Evolutionary conservation across 1,140 invertebrate species (phyloP), one percentile per base, ranked within the genome.

Genomic region (Lucilia sericata): DNA sequence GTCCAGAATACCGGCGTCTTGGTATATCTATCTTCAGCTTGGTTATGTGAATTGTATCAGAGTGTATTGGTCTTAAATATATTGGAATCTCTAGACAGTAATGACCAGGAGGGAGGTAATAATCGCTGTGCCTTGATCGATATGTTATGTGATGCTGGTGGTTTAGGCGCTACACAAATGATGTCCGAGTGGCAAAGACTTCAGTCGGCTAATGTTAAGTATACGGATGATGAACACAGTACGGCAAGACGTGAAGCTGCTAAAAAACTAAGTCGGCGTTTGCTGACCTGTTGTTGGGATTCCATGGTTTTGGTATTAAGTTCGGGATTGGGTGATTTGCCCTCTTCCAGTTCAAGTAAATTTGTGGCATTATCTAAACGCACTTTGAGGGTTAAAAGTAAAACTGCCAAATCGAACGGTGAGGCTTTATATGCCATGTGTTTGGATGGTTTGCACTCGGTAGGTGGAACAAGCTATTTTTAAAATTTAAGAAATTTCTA

Each of bases 211-310:
- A 94, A 92, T 91, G 90, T 93, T 3, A 95, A 96, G 85, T 93
- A 93, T n/a, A 94, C 94, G 86, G 91, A 91, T 5, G 91, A 92
- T 74, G 92, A 93, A 36, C 92, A 94, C 3, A 94, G 95, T 51
- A 87, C 88, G 12, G 88, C 87, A 25, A 85, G 89, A 88, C 91
- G 93, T 2, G 94, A 95, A 87, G 95, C 95, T 2, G 95, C 95
- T 85, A 93, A 93, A 5, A 94, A 94, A 87, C 87, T 94, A 19
- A 93, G 93, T 0, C 91, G 94, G 47, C 91, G 94, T 0, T 81
- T 98, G n/a, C 89, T 98, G 36, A 97, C 96, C 5, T 96, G 95
- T 86, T 98, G 97, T 88, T 98, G 97, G 97, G 95, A 96, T 75
- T 96, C 96, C 0, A 95, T 98, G 92, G 94, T 98, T 74, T 94